A percentile compares a stretch with the other conserved stretches of the same genome.
These are phyloP conservation scores for Galerucella pusilla DNA, from an alignment of 2,888 invertebrate species.

Conservation along the genomic window DNA sequence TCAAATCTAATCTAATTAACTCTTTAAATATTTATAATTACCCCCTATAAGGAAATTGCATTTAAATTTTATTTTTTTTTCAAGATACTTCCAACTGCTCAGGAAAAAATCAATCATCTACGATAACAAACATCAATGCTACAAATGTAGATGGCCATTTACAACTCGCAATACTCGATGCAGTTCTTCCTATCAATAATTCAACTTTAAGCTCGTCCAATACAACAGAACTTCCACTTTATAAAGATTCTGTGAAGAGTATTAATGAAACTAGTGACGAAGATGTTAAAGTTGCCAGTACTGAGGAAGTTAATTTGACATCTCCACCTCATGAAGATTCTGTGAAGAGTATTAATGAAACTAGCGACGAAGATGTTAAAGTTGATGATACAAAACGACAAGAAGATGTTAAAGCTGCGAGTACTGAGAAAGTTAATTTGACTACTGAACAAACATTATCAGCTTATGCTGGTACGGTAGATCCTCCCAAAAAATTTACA, in stretches of 20 bases:
- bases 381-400: neutral
- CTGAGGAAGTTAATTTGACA: neutral
- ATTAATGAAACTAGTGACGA: neutral
- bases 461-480: too few relatives aligned
- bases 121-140: neutral
- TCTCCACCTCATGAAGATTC: too few relatives aligned
- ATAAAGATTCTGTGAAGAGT: neutral
- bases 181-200: conserved; percentile 28
- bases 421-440: neutral
- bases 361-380: neutral
- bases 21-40: too few relatives aligned
- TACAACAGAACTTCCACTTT: neutral
- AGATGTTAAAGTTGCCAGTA: neutral
- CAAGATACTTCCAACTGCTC: too few relatives aligned
- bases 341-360: neutral
- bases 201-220: neutral
- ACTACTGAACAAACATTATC: neutral
- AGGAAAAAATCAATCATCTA: too few relatives aligned
- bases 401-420: neutral
- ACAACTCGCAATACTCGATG: conserved; percentile 37
- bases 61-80: too few relatives aligned
- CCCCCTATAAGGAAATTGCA: too few relatives aligned
- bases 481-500: too few relatives aligned
- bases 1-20: too few relatives aligned
- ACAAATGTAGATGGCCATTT: conserved; percentile 42